phyloP scores from a whole-genome alignment of 2,888 invertebrate genomes.

The Pterobdella sp. region DNA sequence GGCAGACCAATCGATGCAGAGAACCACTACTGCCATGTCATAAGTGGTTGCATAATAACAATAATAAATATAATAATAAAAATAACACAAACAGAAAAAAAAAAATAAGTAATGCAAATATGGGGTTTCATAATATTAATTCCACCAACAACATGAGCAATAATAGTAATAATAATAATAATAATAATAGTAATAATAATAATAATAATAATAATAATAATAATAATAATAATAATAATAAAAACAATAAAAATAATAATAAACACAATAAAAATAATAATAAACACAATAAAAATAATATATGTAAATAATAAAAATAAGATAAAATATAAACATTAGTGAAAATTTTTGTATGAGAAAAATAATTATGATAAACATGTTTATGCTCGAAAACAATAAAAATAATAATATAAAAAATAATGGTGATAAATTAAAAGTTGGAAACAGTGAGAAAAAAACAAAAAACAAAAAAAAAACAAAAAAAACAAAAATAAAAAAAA shows the following conservation, averaged over 20 bases:
- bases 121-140: not conserved
- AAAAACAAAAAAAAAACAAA: too few species aligned
- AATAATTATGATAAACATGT: too few species aligned
- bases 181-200: not conserved
- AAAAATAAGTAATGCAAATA: not conserved
- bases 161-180: not conserved
- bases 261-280: not conserved
- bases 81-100: not conserved
- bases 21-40: too few species aligned
- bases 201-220: not conserved
- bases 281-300: not conserved
- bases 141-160: not conserved
- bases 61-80: not conserved
- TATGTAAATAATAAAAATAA: not conserved
- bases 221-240: conserved; percentile 1
- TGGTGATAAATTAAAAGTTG: too few species aligned
- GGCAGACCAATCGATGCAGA: too few species aligned
- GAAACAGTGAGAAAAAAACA: too few species aligned
- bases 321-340: not conserved
- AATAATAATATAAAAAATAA: too few species aligned
- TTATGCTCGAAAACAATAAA: too few species aligned
- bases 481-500: too few species aligned
- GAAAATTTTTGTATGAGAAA: not conserved
- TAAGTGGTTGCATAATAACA: not conserved
- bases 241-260: not conserved